Conservation (phyloP, 2,113 vertebrate genomes). For the Macroglossus sobrinus region DNA sequence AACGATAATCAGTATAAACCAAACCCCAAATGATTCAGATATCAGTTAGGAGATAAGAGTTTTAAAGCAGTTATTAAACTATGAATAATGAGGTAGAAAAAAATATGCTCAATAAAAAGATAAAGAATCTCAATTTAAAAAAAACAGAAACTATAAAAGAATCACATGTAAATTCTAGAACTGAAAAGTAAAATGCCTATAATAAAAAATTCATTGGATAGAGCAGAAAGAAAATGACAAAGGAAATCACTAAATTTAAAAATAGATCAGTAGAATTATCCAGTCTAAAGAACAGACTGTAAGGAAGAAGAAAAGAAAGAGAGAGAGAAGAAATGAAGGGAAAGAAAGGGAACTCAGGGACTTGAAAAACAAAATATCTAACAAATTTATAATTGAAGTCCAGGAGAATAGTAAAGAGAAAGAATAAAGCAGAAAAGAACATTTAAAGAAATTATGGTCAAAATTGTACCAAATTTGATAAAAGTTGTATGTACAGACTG, state of each 20-base stretch:
- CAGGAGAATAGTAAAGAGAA: background rate
- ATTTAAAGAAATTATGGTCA: background rate
- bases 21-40: background rate
- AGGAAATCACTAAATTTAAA: background rate
- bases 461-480: background rate
- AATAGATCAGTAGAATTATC: background rate
- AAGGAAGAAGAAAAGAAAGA: background rate
- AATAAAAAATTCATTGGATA: background rate
- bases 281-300: background rate
- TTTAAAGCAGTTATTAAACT: conserved; percentile 37
- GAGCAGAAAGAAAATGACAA: background rate
- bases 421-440: background rate
- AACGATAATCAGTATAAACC: background rate
- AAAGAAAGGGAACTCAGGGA: background rate
- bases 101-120: background rate
- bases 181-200: conserved; percentile 1
- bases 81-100: background rate
- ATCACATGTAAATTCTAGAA: background rate
- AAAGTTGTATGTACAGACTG: conserved; percentile 6
- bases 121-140: background rate
- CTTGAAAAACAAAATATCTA: background rate
- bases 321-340: rapidly evolving
- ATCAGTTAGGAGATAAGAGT: background rate
- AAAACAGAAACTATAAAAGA: background rate
- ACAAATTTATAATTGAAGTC: background rate